Evolutionary conservation across 1,140 invertebrate species (phyloP), one percentile per base, ranked within the genome.

Genomic region (Chelonus insularis): DNA sequence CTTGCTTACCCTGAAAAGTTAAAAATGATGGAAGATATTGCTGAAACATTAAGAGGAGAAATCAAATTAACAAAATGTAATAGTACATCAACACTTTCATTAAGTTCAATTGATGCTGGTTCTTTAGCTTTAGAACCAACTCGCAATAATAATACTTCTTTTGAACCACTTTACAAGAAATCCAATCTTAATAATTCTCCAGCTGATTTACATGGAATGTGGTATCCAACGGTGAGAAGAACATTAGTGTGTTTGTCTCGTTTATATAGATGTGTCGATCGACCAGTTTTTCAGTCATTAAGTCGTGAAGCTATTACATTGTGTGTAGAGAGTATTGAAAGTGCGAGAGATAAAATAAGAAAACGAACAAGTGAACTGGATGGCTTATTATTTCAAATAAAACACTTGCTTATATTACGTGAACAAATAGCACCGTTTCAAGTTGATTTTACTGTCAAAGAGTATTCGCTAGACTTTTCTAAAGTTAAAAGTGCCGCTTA

Each of bases 361-460:
- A 66, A 80, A 0, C 86, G 82, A 51, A 88, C 89, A 62, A 89
- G 88, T 3, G 74, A 84, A 4, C 82, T 97, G n/a, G 96, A 99
- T 82, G 95, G 94, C 0, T 89, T 94, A 72, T 82, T 99, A 5
- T 99, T 99, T 81, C 89, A 98, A 79, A 96, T 99, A 29, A 99
- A 99, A 81, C 97, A 99, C 84, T 81, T 99, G 39, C 82, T 99
- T 2, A 99, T 99, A 51, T 80, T 99, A 0, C 79, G 97, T 16
- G 97, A 99, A 75, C 97, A 99, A 81, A 98, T 99, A 34, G 94
- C 96, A 0, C 97, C 97, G 0, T 99, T 99, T 76, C 96, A 98
- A 80, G 94, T 97, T 0, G 95, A 98, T 71, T 96, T 97, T 71
- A 91, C 94, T 0, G 87, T 96, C 0, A 93, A 94, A 76, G 95